Conservation (phyloP, 2,113 vertebrate genomes). For the Hyperoodon ampullatus region DNA sequence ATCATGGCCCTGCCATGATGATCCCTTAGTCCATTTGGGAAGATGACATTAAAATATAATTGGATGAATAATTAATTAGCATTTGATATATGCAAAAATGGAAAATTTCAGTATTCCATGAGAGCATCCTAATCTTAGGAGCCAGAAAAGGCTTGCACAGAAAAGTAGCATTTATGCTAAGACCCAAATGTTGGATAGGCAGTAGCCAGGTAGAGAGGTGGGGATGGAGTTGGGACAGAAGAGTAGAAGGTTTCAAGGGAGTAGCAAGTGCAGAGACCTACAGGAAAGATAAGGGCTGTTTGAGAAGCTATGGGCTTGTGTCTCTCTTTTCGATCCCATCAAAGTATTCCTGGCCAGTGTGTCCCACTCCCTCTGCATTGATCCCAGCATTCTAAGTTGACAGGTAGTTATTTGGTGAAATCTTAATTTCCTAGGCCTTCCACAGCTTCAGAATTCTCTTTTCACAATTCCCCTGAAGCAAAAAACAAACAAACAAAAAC, state of each 20-base stretch:
- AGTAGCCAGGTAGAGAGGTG: background rate
- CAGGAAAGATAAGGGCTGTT: background rate
- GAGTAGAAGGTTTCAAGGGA: background rate
- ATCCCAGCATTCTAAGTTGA: background rate
- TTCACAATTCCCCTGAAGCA: background rate
- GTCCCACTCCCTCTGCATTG: background rate
- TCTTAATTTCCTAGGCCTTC: background rate
- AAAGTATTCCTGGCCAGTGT: background rate
- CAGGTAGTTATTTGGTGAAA: background rate
- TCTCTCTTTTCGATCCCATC: background rate
- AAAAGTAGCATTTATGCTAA: background rate
- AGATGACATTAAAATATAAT: background rate
- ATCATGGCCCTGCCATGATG: background rate
- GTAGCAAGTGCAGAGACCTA: background rate
- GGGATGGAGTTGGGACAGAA: background rate
- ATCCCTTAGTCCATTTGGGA: background rate
- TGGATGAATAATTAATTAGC: background rate
- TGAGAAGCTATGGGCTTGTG: background rate
- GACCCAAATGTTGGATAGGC: background rate
- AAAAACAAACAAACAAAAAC: background rate
- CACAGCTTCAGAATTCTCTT: background rate
- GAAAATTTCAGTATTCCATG: background rate
- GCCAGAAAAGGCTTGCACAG: background rate
- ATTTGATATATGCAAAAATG: background rate
- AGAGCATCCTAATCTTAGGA: background rate